Base-by-base conservation (phyloP, 2,113 vertebrate species). In the Ameiurus melas region DNA sequence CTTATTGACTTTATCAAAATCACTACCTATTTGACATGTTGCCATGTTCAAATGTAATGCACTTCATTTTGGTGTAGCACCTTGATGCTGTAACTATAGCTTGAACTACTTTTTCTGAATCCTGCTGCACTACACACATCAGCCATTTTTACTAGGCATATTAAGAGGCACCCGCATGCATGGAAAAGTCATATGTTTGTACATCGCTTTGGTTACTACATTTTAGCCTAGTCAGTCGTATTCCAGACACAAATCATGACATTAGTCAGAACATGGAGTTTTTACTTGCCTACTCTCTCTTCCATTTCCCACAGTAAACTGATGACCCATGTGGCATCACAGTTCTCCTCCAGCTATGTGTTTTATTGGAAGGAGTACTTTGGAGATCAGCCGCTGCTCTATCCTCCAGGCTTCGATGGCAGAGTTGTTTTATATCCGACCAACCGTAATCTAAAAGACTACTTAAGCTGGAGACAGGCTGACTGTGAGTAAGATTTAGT, bases 321-420 rank as follows among this genome's bases (percentile, higher is more conserved):
- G 91, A 98, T 99, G 97, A 99, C 98, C 84, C 97, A 97, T 0
- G 98, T 99, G 90, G 95, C 96, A 87, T 99, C 98, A 86, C 98
- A 98, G 96, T 99, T 99, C 87, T 97, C 98, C 89, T 98, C 98
- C 90, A 98, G 98, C 8, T 99, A 96, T 51, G 98, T 99, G 82
- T 99, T 98, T 93, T 98, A 97, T 92, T 99, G 98, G 98, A 97
- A 95, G 80, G 96, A 98, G 93, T 99, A 95, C 91, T 99, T 99
- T 90, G 96, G 94, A 90, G 97, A 97, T 55, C 96, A 99, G 94
- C 94, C 96, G 0, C 96, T 99, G 88, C 93, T 96, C 73, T 98
- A 98, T 90, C 98, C 98, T 0, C 98, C 98, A 0, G 95, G 98
- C 90, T 99, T 99, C 93, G 98, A 99, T 88, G 98, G 98, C 62